Percentiles rank a stretch among this genome's conserved stretches.
These are phyloP conservation scores for Alosa alosa DNA, from an alignment of 2,113 vertebrate genomes.

Conservation along the genomic window DNA sequence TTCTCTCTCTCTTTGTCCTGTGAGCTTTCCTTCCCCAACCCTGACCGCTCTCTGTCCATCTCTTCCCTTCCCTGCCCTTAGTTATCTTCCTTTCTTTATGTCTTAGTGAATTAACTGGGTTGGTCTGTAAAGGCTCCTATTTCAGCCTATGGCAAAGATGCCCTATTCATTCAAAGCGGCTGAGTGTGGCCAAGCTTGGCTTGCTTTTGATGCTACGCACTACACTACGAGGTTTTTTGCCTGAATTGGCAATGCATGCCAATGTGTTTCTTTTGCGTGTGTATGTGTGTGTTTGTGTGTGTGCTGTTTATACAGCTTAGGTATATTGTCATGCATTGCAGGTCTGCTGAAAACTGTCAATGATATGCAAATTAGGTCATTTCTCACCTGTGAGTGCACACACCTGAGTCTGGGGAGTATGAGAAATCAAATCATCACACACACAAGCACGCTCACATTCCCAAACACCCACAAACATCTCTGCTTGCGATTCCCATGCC, in stretches of 20 bases:
- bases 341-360: neutral
- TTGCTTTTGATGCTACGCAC: neutral
- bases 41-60: neutral
- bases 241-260: neutral
- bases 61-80: neutral
- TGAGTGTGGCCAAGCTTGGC: neutral
- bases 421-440: slow-evolving; percentile 18
- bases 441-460: slow-evolving; percentile 17
- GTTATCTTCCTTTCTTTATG: neutral
- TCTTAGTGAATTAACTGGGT: slow-evolving; percentile 39
- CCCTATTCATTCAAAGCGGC: slow-evolving; percentile 1
- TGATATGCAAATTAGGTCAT: neutral
- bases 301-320: neutral
- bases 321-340: neutral
- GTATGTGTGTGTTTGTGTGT: neutral
- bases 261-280: neutral
- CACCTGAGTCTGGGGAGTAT: slow-evolving; percentile 50
- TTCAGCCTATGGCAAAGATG: slow-evolving; percentile 32
- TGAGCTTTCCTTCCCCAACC: neutral
- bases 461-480: neutral
- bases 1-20: slow-evolving; percentile 13
- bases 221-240: neutral
- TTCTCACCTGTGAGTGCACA: slow-evolving; percentile 37
- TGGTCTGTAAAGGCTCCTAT: slow-evolving; percentile 37
- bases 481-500: neutral